Conservation (phyloP, 2,797 vertebrate genomes). For the Arremon aurantiirostris region DNA sequence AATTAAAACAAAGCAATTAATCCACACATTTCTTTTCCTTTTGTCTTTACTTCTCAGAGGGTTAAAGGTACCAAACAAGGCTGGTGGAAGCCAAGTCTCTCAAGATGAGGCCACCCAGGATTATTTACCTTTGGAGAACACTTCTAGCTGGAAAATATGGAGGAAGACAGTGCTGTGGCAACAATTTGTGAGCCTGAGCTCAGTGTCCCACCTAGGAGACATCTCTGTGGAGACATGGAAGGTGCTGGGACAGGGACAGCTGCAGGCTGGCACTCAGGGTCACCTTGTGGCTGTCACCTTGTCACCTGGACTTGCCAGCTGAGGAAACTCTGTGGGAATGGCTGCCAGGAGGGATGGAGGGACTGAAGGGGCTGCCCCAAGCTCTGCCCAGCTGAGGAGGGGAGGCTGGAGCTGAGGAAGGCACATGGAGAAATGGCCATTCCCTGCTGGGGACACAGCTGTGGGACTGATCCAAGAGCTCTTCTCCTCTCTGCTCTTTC, state of each 20-base stretch:
- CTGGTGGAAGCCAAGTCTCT: not conserved
- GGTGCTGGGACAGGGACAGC: not conserved
- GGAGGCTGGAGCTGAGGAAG: not conserved
- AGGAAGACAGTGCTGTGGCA: not conserved
- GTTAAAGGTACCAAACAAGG: not conserved
- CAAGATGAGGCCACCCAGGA: not conserved
- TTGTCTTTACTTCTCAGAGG: conserved; percentile 38
- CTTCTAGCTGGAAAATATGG: not conserved
- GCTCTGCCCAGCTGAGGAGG: too few relatives aligned
- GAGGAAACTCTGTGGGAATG: not conserved
- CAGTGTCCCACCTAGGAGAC: not conserved
- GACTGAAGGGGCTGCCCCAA: not conserved
- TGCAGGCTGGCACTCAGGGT: rapidly evolving
- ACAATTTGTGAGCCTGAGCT: not conserved
- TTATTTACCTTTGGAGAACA: not conserved
- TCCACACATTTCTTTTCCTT: conserved; percentile 30
- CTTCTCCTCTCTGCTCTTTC: not conserved
- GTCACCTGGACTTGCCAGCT: not conserved
- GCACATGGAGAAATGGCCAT: not conserved
- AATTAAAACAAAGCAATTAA: conserved; percentile 25
- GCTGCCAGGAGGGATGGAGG: not conserved
- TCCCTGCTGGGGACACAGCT: not conserved
- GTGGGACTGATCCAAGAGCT: rapidly evolving
- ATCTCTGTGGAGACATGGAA: not conserved
- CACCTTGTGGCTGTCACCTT: rapidly evolving